Evolutionary conservation across 2,888 invertebrate species (phyloP), one percentile per base, ranked within the genome.

Genomic region (Camponotus fellah): DNA sequence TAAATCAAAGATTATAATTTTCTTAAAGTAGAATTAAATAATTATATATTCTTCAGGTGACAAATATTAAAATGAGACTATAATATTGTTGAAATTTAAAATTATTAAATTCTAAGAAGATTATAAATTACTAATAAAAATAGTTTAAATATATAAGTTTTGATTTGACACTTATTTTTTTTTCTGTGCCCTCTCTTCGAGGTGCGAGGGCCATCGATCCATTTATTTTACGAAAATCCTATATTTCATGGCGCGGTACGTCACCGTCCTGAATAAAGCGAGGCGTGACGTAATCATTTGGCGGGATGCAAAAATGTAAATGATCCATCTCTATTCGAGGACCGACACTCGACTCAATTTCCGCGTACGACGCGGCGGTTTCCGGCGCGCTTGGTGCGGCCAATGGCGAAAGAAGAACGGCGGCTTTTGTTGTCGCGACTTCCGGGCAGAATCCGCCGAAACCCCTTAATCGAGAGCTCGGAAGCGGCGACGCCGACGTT

Each of bases 401-500:
- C 79, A 56, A 79, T 66, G 53, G 68, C 77, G 60, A 71, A 71
- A 71, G 60, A 79, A 71, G 79, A 79, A 71, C 79, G 60, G 34
- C n/a, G 71, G 60, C 79, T 69, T 79, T 79, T 79, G 79, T 53
- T 79, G 71, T 37, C 74, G 81, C 69, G 56, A 81, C 65, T 79
- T 83, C 80, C 83, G 80, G 83, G 40, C 58, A 60, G 79, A 40
- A 79, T 77, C 46, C 68, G 37, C 62, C 85, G 85, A 88, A 88
- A 84, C 83, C 53, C 53, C 87, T 84, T 87, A 87, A 90, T 88
- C 89, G 86, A 86, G 84, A 77, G 77, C 68, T 72, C 82, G 83
- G 53, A 53, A 62, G 84, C 76, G 65, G 64, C 81, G 71, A 62
- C 90, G 89, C 17, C 79, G 92, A 90, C 92, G 92, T 92, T 92